These are phyloP conservation scores for Montipora cactus DNA, from an alignment of 64 coral and sea anemone species.

Conservation along the genomic window DNA sequence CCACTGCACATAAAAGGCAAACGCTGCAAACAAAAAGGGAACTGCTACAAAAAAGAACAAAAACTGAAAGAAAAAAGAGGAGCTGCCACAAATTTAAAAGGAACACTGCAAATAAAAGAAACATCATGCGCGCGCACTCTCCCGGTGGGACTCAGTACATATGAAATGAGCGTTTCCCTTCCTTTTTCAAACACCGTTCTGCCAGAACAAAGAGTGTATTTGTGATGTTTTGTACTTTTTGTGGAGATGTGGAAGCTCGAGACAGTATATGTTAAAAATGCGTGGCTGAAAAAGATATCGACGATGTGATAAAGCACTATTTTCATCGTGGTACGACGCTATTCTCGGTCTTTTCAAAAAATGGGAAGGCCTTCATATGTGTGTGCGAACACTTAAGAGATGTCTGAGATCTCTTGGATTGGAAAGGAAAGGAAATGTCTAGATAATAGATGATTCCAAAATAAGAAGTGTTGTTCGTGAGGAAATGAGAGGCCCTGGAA, in stretches of 20 bases:
- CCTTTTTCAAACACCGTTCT: background rate
- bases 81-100: too few species aligned
- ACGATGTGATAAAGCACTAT: slow-evolving; percentile 2
- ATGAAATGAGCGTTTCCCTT: background rate
- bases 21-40: background rate
- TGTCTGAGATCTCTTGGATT: slow-evolving; percentile 6
- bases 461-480: slow-evolving; percentile 22
- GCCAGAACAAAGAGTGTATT: background rate
- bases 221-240: slow-evolving; percentile 12
- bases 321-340: slow-evolving; percentile 29
- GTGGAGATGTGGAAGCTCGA: background rate
- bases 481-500: slow-evolving; percentile 40
- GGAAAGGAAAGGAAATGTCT: background rate
- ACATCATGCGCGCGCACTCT: too few species aligned
- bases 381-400: slow-evolving; percentile 6
- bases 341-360: slow-evolving; percentile 16
- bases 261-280: slow-evolving; percentile 3
- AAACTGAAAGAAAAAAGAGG: too few species aligned
- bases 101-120: too few species aligned
- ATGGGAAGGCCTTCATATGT: background rate
- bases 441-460: slow-evolving; percentile 2
- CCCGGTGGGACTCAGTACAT: background rate
- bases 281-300: background rate
- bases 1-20: background rate
- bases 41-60: background rate